Evolutionary conservation across 2,113 vertebrate species (phyloP), one percentile per base, ranked within the genome.

Genomic region (Ifrita kowaldi): DNA sequence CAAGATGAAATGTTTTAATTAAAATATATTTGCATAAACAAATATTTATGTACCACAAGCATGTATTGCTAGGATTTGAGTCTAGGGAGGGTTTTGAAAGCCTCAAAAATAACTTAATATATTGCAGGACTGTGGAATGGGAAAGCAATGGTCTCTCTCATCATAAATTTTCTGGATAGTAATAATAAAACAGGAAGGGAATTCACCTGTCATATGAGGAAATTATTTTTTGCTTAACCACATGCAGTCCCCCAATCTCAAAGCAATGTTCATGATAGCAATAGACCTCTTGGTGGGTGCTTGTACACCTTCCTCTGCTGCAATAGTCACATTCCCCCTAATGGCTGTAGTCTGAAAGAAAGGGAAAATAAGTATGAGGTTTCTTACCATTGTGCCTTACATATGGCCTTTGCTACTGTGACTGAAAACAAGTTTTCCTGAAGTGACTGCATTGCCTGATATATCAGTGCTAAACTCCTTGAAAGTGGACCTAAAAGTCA

Each of bases 11-110:
- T 83, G 42, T 63, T 94, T 88, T 55, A 93, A 91, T 82, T 94
- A 87, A 94, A 93, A 83, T 80, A 52, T 62, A 80, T 90, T 91
- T 93, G 21, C 75, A 91, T 80, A 78, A 90, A 73, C 78, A 89
- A 93, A 86, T 95, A 91, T 70, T 95, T 95, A 37, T 83, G 16
- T 83, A 59, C 46, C 47, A 60, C 39, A 74, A 63, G 17, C 30
- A 17, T 47, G 47, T 76, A 49, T 35, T 90, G 56, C 47, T 56
- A 33, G 49, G 68, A 53, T 97, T 84, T 89, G 39, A 60, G 33
- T 62, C 30, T 50, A 76, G 33, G 52, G 42, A 82, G 50, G 46
- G 46, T 62, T 52, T 65, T 85, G 28, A 89, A 91, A 87, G 19
- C 10, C 67, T 87, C 78, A 32, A 30, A 83, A 87, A 68, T 63